Base-by-base conservation (phyloP, 2,888 invertebrate genomes). In the Argyra leucocephala region DNA sequence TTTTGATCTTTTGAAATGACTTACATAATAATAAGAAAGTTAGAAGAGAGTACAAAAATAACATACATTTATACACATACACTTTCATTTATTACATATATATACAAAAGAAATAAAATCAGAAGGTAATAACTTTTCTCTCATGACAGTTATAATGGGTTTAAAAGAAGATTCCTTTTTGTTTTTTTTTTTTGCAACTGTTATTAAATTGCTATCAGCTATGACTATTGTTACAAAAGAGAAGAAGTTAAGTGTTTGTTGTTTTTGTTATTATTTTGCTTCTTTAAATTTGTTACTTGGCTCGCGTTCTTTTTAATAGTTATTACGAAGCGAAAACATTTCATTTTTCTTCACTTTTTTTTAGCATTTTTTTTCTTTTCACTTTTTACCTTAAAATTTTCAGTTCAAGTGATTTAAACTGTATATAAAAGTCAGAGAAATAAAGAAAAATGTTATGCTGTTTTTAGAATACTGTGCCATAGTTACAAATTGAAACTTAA, bases 71-170 rank as follows among this genome's bases (percentile, higher is more conserved):
- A 37, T 37, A 6, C 37, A 37, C 15, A 6, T 12, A 37, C 15
- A 9, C 37, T 37, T 37, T 37, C 26, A 26, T 26, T 26, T 9
- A 26, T 31, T 31, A n/a, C n/a, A n/a, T 7, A 31, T 10, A 31
- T 10, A 31, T 6, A 26, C 26, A 26, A 26, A 26, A 31, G 37
- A 5, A 48, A 48, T 12, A 5, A 48, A 18, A 18, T 48, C n/a
- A 15, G 48, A 48, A 48, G 48, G 48, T 48, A 48, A 48, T 48
- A 48, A 48, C 48, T 48, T 48, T 48, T 48, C 48, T n/a, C 48
- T 48, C 48, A n/a, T 48, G 48, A 48, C 48, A 48, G 48, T 18
- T 48, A 48, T 48, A 48, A 48, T 48, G 48, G 48, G 48, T 48
- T 48, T 48, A 18, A 48, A 15, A 48, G 48, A 48, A 18, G 15